Conservation (phyloP, 2,797 vertebrate genomes). For the Callimico goeldii region DNA sequence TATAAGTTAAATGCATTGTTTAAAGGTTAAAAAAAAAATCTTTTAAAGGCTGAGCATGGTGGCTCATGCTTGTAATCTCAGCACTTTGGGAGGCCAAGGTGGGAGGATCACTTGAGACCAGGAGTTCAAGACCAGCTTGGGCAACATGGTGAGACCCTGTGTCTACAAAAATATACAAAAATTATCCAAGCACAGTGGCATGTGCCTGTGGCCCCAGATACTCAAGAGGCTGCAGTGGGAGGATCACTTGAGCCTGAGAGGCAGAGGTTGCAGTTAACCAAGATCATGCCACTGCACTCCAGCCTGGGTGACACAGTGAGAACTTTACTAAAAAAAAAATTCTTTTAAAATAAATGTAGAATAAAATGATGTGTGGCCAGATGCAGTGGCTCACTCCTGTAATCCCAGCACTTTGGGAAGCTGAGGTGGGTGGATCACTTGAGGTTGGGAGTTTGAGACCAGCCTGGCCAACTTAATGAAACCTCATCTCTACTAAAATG, state of each 20-base stretch:
- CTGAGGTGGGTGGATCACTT: background rate
- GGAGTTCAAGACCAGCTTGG: background rate
- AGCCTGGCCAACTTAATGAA: background rate
- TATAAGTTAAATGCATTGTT: conserved; percentile 1
- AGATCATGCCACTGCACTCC: background rate
- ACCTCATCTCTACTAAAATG: background rate
- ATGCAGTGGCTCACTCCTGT: background rate
- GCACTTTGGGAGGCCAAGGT: background rate
- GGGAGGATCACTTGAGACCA: background rate
- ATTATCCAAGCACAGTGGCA: background rate
- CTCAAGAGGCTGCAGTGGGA: background rate
- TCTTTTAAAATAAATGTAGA: background rate
- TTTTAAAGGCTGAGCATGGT: background rate
- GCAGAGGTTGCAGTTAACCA: background rate
- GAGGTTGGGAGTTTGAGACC: background rate
- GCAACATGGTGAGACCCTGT: background rate
- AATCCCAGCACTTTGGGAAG: background rate
- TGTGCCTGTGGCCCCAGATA: background rate
- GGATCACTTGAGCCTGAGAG: background rate
- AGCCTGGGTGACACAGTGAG: background rate
- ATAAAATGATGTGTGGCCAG: background rate
- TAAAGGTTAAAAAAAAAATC: background rate
- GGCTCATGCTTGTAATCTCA: background rate
- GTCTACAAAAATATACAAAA: background rate
- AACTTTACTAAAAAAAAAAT: background rate